phyloP scores from a whole-genome alignment of 2,797 vertebrate species.

The Pelodytes ibericus region DNA sequence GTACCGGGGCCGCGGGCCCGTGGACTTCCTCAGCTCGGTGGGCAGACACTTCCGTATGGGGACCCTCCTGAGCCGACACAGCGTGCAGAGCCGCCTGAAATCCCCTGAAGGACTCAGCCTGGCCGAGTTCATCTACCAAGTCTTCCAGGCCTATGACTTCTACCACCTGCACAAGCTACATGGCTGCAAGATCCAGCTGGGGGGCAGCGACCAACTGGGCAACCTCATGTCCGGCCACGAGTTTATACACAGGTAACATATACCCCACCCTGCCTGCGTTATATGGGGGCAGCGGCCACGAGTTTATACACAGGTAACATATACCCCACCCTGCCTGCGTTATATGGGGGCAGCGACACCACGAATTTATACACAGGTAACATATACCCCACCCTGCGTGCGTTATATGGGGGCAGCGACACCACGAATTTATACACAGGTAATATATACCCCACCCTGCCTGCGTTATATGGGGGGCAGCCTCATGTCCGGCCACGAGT shows the following conservation, averaged over 20 bases:
- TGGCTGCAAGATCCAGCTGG: slow-evolving; percentile 89
- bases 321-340: too few relatives aligned
- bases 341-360: not conserved
- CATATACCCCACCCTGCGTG: not conserved
- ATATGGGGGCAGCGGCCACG: not conserved
- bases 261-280: not conserved
- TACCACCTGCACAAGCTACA: slow-evolving; percentile 80
- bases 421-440: too few relatives aligned
- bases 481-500: too few relatives aligned
- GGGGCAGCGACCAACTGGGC: slow-evolving; percentile 91
- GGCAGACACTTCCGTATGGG: slow-evolving; percentile 90
- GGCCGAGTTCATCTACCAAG: slow-evolving; percentile 91
- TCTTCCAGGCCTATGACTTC: slow-evolving; percentile 95
- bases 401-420: not conserved
- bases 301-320: too few relatives aligned
- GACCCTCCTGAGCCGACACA: slow-evolving; percentile 88
- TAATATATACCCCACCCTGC: too few relatives aligned
- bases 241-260: slow-evolving; percentile 83
- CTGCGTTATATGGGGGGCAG: not conserved
- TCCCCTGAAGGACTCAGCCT: slow-evolving; percentile 92
- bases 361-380: not conserved
- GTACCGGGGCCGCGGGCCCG: slow-evolving; percentile 74
- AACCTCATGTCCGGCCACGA: slow-evolving; percentile 94
- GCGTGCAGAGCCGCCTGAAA: slow-evolving; percentile 83
- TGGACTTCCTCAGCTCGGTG: slow-evolving; percentile 79